A percentile compares a stretch with the other conserved stretches of the same genome.
These are phyloP conservation scores for Pelochelys cantorii DNA, from an alignment of 2,797 vertebrate species.

Conservation along the genomic window DNA sequence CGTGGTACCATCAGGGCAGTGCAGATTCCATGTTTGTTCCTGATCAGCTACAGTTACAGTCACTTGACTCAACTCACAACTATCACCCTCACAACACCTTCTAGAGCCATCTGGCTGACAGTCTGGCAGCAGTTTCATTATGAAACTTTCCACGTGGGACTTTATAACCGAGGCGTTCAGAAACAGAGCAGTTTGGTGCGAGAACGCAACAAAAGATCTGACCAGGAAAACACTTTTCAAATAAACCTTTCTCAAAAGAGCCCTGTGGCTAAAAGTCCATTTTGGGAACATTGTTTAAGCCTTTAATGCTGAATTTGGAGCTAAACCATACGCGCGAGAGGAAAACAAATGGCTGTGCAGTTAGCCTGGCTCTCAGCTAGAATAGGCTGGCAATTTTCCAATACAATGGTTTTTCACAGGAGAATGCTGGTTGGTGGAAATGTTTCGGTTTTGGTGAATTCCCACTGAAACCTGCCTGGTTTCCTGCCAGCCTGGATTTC, in stretches of 20 bases:
- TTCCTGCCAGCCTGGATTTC: not conserved
- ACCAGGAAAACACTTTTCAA: not conserved
- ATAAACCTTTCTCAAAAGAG: not conserved
- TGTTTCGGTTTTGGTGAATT: not conserved
- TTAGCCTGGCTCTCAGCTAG: not conserved
- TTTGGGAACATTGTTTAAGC: not conserved
- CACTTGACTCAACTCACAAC: not conserved
- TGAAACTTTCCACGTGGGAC: fast-evolving
- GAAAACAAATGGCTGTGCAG: not conserved
- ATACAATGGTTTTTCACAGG: too few relatives aligned
- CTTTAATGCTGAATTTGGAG: not conserved
- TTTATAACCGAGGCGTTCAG: not conserved
- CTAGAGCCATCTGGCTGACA: not conserved
- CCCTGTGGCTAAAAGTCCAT: not conserved
- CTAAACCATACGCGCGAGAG: not conserved
- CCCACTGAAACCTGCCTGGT: too few relatives aligned
- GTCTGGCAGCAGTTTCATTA: not conserved
- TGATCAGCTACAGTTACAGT: fast-evolving
- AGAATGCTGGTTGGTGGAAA: not conserved
- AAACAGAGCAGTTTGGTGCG: not conserved
- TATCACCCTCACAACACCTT: fast-evolving
- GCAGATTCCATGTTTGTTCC: not conserved
- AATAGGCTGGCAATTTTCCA: not conserved
- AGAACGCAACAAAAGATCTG: not conserved
- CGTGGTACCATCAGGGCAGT: not conserved